These are phyloP conservation scores for Pentamera pediparva DNA, from an alignment of 53 echinoderm and acorn worm species.

Conservation along the genomic window DNA sequence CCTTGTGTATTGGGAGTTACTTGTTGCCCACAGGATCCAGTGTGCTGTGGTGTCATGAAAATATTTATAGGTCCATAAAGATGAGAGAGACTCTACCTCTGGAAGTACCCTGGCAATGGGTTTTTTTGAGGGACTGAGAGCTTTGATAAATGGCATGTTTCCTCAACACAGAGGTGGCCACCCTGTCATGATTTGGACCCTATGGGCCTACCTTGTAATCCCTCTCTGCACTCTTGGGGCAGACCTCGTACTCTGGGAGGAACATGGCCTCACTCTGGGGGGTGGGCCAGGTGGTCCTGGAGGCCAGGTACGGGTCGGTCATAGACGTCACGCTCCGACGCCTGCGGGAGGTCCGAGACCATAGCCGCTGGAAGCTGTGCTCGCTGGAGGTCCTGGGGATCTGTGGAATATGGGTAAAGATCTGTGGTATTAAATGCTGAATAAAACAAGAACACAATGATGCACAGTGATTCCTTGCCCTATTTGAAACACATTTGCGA, in stretches of 20 bases:
- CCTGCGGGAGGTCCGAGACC: conserved; percentile 87
- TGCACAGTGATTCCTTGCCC: too few relatives aligned
- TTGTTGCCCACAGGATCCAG: too few relatives aligned
- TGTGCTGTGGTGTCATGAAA: too few relatives aligned
- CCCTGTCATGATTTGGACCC: too few relatives aligned
- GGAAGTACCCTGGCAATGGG: too few relatives aligned
- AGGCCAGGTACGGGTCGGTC: conserved; percentile 92
- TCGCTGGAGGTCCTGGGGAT: conserved; percentile 91
- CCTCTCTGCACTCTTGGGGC: conserved; percentile 73
- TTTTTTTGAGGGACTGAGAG: too few relatives aligned
- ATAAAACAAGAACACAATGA: not conserved
- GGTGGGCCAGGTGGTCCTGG: conserved; percentile 90
- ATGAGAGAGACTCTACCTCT: too few relatives aligned
- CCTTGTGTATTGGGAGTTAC: too few relatives aligned
- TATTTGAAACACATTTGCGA: too few relatives aligned
- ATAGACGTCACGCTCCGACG: conserved; percentile 76
- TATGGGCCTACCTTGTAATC: conserved; percentile 82
- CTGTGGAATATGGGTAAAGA: conserved; percentile 27
- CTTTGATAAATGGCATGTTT: too few relatives aligned
- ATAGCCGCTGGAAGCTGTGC: conserved; percentile 83
- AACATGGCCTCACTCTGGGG: conserved; percentile 97
- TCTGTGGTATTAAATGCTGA: not conserved
- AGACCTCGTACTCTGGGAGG: conserved; percentile 93
- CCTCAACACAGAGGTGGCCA: too few relatives aligned
- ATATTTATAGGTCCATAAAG: too few relatives aligned